These are phyloP conservation scores for Plemyria rubiginata DNA, from an alignment of 2,888 invertebrate genomes.

Conservation along the genomic window DNA sequence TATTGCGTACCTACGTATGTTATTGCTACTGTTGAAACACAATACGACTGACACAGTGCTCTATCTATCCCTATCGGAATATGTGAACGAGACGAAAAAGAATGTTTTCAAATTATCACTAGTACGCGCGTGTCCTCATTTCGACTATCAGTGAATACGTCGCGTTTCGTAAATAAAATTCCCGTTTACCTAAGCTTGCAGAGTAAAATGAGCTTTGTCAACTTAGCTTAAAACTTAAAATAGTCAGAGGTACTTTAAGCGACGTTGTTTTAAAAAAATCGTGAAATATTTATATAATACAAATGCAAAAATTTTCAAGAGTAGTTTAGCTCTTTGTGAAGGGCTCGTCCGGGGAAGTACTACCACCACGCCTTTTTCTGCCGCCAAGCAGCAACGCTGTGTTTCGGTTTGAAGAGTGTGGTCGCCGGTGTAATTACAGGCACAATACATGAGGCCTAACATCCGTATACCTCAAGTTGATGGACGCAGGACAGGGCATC, in stretches of 20 bases:
- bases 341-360: too few species aligned
- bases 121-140: conserved; percentile 54
- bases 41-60: conserved; percentile 16
- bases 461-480: too few species aligned
- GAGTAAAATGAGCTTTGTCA: conserved; percentile 1
- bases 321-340: too few species aligned
- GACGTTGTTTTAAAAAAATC: background rate
- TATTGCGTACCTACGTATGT: conserved; percentile 47
- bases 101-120: conserved; percentile 56
- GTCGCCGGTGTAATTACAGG: too few species aligned
- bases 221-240: background rate
- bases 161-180: conserved; percentile 17
- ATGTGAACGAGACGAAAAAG: conserved; percentile 41
- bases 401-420: too few species aligned
- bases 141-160: conserved; percentile 49
- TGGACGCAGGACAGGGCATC: too few species aligned
- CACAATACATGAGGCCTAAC: too few species aligned
- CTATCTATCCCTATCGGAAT: conserved; percentile 29
- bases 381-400: too few species aligned
- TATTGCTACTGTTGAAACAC: conserved; percentile 46
- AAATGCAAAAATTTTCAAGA: too few species aligned
- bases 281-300: background rate
- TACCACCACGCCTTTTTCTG: too few species aligned
- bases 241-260: background rate
- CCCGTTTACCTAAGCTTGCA: conserved; percentile 1